These are phyloP conservation scores for Silurus meridionalis DNA, from an alignment of 2,113 vertebrate species.

Conservation along the genomic window DNA sequence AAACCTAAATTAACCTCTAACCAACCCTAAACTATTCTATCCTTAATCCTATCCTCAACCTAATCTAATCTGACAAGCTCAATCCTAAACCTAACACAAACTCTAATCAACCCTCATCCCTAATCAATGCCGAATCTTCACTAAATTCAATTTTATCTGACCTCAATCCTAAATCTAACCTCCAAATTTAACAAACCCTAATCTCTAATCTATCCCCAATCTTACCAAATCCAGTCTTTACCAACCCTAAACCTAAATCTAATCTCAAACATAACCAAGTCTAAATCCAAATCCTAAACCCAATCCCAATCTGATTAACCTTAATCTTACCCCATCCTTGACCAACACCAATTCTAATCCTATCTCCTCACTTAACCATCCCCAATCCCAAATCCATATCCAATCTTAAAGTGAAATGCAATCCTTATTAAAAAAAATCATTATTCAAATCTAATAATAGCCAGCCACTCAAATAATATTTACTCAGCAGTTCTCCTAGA, in stretches of 20 bases:
- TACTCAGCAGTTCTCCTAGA: not conserved
- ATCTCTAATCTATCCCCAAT: not conserved
- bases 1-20: not conserved
- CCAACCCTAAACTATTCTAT: not conserved
- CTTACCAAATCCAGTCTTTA: not conserved
- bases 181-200: not conserved
- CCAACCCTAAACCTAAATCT: not conserved
- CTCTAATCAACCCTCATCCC: not conserved
- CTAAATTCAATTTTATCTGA: not conserved
- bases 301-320: not conserved
- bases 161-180: not conserved
- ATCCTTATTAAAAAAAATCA: not conserved
- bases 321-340: no score
- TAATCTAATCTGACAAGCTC: not conserved
- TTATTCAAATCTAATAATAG: not conserved
- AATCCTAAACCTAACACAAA: not conserved
- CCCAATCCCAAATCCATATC: not conserved
- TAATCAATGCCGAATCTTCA: no score
- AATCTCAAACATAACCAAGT: no score
- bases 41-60: not conserved
- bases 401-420: not conserved
- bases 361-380: not conserved
- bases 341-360: not conserved
- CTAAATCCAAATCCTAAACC: not conserved
- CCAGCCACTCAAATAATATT: not conserved